Evolutionary conservation across 2,797 vertebrate species (phyloP).

Genomic region (Gymnocypris eckloni): DNA sequence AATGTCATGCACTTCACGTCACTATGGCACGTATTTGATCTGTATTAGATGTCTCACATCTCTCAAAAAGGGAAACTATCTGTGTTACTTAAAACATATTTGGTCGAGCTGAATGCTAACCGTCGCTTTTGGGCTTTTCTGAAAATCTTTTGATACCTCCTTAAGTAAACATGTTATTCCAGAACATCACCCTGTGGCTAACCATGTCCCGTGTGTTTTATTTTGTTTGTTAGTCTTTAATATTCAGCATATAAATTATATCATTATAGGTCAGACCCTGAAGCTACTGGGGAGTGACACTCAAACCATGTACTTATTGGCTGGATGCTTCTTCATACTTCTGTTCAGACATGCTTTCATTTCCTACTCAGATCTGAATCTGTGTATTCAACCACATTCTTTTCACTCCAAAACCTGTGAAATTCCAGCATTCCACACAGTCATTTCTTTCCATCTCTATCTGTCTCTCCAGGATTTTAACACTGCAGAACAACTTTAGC

Average conservation of each 20-base stretch:
- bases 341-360: slow-evolving; percentile 79
- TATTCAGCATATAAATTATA: slow-evolving; percentile 64
- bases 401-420: slow-evolving; percentile 59
- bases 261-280: slow-evolving; percentile 66
- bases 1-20: background rate
- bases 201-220: slow-evolving; percentile 60
- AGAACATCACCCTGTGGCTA: slow-evolving; percentile 69
- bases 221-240: slow-evolving; percentile 61
- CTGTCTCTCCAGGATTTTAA: slow-evolving; percentile 60
- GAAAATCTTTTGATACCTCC: slow-evolving; percentile 58
- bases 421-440: slow-evolving; percentile 75
- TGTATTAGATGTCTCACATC: slow-evolving; percentile 50
- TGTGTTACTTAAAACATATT: slow-evolving; percentile 31
- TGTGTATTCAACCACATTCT: slow-evolving; percentile 70
- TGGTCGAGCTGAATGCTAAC: slow-evolving; percentile 24
- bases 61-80: slow-evolving; percentile 40
- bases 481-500: background rate
- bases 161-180: slow-evolving; percentile 60
- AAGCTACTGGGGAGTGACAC: slow-evolving; percentile 62
- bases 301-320: slow-evolving; percentile 62
- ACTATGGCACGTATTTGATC: background rate
- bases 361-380: slow-evolving; percentile 71
- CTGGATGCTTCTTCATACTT: slow-evolving; percentile 65
- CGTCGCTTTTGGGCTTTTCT: slow-evolving; percentile 35
- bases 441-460: slow-evolving; percentile 48